phyloP scores from a whole-genome alignment of 1,140 invertebrate genomes.

The Eulimnadia texana region DNA sequence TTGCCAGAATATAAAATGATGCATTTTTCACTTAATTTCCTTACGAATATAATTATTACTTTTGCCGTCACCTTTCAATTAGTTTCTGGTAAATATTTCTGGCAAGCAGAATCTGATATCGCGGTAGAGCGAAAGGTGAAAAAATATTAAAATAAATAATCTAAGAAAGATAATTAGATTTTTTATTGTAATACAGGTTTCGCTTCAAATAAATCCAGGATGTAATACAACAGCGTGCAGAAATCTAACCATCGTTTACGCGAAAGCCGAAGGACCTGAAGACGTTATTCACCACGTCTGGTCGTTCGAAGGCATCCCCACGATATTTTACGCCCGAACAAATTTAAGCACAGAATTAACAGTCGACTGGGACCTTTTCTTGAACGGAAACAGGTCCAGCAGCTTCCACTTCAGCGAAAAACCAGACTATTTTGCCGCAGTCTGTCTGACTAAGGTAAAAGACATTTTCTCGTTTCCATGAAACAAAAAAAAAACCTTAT shows the following conservation, averaged over 20 bases:
- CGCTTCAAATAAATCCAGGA: constrained; percentile 25
- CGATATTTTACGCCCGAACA: constrained; percentile 34
- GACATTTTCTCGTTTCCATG: no score
- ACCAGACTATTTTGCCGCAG: constrained; percentile 36
- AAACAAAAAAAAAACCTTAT: no score
- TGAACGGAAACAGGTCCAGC: constrained; percentile 22
- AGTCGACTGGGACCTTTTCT: constrained; percentile 31
- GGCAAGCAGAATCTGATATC: no score
- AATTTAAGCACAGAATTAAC: constrained; percentile 29
- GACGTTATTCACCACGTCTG: constrained; percentile 43
- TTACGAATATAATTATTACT: no score
- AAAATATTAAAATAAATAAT: no score
- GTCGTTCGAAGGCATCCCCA: constrained; percentile 40
- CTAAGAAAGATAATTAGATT: constrained; percentile 5
- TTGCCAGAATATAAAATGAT: no score
- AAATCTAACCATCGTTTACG: constrained; percentile 32
- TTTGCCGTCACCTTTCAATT: no score
- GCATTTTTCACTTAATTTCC: no score
- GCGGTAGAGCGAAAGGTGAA: no score
- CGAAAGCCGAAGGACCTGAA: constrained; percentile 32
- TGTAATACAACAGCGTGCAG: constrained; percentile 22
- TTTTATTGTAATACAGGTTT: constrained; percentile 23
- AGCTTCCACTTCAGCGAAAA: constrained; percentile 30
- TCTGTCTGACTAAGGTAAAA: constrained; percentile 38
- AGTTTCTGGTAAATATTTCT: no score